Conservation (phyloP, 2,888 invertebrate species). For the Embidobia sp. region DNA sequence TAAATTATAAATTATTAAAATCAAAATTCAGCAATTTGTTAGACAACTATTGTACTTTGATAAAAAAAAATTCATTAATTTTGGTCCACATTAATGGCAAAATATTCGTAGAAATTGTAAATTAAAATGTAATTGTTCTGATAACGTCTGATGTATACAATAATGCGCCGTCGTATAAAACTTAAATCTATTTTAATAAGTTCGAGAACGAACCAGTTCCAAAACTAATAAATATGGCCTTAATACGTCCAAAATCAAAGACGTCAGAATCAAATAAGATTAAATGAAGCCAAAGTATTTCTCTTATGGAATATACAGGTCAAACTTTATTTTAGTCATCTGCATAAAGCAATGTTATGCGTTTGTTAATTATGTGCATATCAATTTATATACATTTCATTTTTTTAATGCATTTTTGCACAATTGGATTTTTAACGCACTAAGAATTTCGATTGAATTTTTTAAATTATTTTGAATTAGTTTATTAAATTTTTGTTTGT, state of each 20-base stretch:
- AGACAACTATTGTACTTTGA: too few relatives aligned
- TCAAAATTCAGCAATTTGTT: background rate
- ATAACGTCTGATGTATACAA: conserved; percentile 1
- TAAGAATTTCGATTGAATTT: background rate
- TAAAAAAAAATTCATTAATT: too few relatives aligned
- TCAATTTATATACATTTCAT: too few relatives aligned
- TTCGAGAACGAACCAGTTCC: conserved; percentile 18
- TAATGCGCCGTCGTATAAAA: conserved; percentile 13
- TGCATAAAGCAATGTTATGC: conserved; percentile 28
- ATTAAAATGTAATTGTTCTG: background rate
- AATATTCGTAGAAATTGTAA: background rate
- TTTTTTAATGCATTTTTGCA: too few relatives aligned
- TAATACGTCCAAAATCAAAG: conserved; percentile 39
- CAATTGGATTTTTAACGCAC: too few relatives aligned
- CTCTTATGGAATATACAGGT: conserved; percentile 15
- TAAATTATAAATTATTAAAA: too few relatives aligned
- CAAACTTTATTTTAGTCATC: conserved; percentile 15
- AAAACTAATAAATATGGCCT: conserved; percentile 44
- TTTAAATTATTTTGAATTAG: too few relatives aligned
- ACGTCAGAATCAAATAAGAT: conserved; percentile 44
- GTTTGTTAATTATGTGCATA: conserved; percentile 17
- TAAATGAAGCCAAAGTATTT: conserved; percentile 46
- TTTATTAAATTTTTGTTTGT: too few relatives aligned
- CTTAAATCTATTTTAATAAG: conserved; percentile 16
- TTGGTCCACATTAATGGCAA: background rate